Percentiles rank a stretch among this genome's conserved stretches.
These are phyloP conservation scores for Drosophila insularis DNA, from an alignment of 1,140 invertebrate genomes.

Conservation along the genomic window DNA sequence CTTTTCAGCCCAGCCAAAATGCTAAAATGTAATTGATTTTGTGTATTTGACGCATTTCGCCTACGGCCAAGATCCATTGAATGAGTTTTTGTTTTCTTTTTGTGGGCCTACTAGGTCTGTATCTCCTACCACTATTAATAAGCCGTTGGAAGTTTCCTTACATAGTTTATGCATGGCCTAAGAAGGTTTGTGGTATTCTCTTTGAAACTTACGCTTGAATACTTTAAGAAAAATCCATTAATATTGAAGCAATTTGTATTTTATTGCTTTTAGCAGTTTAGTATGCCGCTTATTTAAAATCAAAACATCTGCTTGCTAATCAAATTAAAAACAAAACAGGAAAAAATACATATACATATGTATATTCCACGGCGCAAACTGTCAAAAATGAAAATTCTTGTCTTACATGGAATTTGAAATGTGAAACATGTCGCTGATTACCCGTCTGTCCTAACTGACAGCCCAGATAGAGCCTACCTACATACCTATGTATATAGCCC, in stretches of 20 bases:
- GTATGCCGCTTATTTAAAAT: constrained; percentile 15
- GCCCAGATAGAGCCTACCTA: constrained; percentile 2
- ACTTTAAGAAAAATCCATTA: no score
- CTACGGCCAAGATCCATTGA: constrained; percentile 12
- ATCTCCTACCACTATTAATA: constrained; percentile 60
- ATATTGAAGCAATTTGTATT: not conserved
- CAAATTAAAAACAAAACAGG: constrained; percentile 34
- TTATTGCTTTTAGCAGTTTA: not conserved
- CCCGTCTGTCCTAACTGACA: constrained; percentile 11
- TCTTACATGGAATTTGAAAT: constrained; percentile 42
- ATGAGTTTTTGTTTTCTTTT: not conserved
- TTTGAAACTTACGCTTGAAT: not conserved
- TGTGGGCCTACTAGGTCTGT: not conserved
- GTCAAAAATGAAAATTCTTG: constrained; percentile 35
- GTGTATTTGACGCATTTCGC: constrained; percentile 73
- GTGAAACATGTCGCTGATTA: constrained; percentile 42
- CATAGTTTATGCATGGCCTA: not conserved
- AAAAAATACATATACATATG: constrained; percentile 1
- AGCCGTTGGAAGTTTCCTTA: constrained; percentile 37
- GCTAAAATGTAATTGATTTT: constrained; percentile 73
- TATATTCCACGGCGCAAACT: constrained; percentile 33
- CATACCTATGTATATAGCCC: not conserved
- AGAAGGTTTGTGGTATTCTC: not conserved
- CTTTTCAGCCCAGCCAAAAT: constrained; percentile 2
- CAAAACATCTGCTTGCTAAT: constrained; percentile 45